Conservation (phyloP, 2,888 invertebrate genomes). For the Cremastinae sp. region DNA sequence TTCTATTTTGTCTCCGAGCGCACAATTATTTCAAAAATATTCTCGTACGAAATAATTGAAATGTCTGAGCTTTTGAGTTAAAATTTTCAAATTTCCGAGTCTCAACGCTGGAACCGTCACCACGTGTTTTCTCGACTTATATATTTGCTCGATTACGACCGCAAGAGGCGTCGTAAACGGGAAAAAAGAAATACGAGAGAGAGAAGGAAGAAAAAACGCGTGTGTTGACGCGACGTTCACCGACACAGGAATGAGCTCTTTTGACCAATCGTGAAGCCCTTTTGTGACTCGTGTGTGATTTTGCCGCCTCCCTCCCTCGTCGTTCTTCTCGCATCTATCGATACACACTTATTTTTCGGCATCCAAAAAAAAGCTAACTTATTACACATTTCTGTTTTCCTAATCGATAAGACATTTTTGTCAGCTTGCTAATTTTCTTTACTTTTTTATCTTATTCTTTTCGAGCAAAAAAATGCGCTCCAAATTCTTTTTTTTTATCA, state of each 20-base stretch:
- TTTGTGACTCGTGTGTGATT: conserved; percentile 64
- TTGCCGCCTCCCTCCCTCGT: conserved; percentile 44
- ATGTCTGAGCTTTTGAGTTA: not conserved
- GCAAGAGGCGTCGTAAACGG: conserved; percentile 36
- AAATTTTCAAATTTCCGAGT: not conserved
- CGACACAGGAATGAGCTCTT: conserved; percentile 68
- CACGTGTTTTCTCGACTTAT: conserved; percentile 59
- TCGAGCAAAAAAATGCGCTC: too few relatives aligned
- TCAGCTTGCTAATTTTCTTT: too few relatives aligned
- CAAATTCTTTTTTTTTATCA: too few relatives aligned
- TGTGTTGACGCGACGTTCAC: conserved; percentile 62
- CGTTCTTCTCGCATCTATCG: conserved; percentile 37
- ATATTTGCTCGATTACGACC: conserved; percentile 26
- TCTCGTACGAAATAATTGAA: not conserved
- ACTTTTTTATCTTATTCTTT: too few relatives aligned
- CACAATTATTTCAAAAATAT: not conserved
- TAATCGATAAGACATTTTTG: too few relatives aligned
- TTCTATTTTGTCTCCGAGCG: not conserved
- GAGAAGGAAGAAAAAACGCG: conserved; percentile 34
- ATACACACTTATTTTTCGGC: conserved; percentile 9
- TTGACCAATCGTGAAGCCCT: conserved; percentile 70
- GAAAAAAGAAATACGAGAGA: conserved; percentile 1
- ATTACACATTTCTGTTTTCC: too few relatives aligned
- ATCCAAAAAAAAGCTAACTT: not conserved
- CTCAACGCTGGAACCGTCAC: conserved; percentile 39